A percentile compares a stretch with the other conserved stretches of the same genome.
Conservation (phyloP, 1,140 invertebrate genomes). For the Bombyx mori region DNA sequence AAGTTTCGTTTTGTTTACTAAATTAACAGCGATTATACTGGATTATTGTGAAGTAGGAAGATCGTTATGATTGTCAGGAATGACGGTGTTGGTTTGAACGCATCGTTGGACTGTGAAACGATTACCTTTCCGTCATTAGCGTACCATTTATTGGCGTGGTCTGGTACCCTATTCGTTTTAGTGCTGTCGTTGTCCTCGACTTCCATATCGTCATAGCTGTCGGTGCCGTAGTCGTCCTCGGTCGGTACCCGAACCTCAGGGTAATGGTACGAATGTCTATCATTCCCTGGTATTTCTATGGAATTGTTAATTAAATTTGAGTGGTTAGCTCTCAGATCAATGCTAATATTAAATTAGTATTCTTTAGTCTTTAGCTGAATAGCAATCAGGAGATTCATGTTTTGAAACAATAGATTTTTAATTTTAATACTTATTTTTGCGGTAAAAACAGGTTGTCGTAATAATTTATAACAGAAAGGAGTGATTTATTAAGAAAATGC, state of each 20-base stretch:
- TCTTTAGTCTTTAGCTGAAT: no score
- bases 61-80: slow-evolving; percentile 22
- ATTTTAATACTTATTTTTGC: no score
- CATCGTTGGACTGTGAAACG: slow-evolving; percentile 26
- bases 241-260: slow-evolving; percentile 44
- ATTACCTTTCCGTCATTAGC: slow-evolving; percentile 53
- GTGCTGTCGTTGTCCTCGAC: slow-evolving; percentile 29
- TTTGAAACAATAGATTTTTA: no score
- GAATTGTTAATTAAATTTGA: not conserved
- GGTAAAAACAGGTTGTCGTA: no score
- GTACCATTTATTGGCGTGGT: slow-evolving; percentile 64
- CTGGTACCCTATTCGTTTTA: slow-evolving; percentile 55
- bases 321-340: not conserved
- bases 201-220: slow-evolving; percentile 51
- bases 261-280: slow-evolving; percentile 56
- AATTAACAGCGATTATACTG: slow-evolving; percentile 2
- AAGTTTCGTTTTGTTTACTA: slow-evolving; percentile 1
- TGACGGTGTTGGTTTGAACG: slow-evolving; percentile 11
- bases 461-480: no score
- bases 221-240: slow-evolving; percentile 56
- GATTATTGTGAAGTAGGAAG: slow-evolving; percentile 18
- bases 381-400: no score
- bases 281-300: slow-evolving; percentile 60
- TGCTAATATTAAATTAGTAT: no score
- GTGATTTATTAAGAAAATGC: no score